Conservation (phyloP, 2,888 invertebrate genomes). For the Drosophila kuntzei region DNA sequence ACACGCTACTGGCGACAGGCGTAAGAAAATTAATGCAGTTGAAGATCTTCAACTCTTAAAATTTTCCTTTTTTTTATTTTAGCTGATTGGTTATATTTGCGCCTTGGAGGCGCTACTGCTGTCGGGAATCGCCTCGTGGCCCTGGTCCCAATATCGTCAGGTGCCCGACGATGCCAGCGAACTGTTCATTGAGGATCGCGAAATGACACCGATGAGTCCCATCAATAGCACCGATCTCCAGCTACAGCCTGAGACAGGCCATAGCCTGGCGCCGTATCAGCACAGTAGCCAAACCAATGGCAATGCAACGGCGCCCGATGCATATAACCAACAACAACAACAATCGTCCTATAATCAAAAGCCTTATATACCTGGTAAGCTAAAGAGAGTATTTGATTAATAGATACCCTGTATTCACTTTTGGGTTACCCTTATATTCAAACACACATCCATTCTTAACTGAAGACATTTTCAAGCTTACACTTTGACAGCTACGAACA, state of each 20-base stretch:
- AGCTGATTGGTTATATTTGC: slow-evolving; percentile 88
- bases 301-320: slow-evolving; percentile 77
- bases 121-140: slow-evolving; percentile 87
- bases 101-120: slow-evolving; percentile 88
- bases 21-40: slow-evolving; percentile 85
- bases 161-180: slow-evolving; percentile 89
- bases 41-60: neutral
- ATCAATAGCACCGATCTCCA: slow-evolving; percentile 84
- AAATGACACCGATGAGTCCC: slow-evolving; percentile 86
- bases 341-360: slow-evolving; percentile 86
- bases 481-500: neutral
- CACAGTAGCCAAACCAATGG: slow-evolving; percentile 77
- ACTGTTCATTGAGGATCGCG: slow-evolving; percentile 87
- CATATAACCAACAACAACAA: slow-evolving; percentile 85
- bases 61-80: neutral
- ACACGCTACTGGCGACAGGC: slow-evolving; percentile 89
- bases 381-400: neutral
- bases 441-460: neutral
- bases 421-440: neutral
- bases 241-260: slow-evolving; percentile 78
- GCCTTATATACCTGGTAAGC: slow-evolving; percentile 86
- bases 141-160: slow-evolving; percentile 87
- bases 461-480: neutral
- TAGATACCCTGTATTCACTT: neutral
- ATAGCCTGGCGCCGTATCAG: slow-evolving; percentile 73